These are phyloP conservation scores for Apis florea DNA, from an alignment of 1,140 invertebrate species.

Conservation along the genomic window DNA sequence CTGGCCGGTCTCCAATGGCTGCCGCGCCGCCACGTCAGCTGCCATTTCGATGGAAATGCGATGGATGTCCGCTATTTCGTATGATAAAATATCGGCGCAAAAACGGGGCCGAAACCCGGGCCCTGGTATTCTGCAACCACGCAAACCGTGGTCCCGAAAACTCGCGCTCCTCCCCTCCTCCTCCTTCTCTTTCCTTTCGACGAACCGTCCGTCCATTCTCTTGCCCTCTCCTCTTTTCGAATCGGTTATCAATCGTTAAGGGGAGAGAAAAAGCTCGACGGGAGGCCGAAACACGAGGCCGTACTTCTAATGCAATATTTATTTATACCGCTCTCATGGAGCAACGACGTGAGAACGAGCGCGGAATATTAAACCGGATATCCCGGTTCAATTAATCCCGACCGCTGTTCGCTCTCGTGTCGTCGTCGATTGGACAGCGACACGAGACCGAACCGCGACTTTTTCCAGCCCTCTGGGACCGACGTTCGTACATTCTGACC, in stretches of 20 bases:
- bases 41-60: constrained; percentile 79
- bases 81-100: constrained; percentile 77
- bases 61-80: constrained; percentile 77
- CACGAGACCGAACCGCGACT: not conserved
- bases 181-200: not conserved
- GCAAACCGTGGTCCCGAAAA: constrained; percentile 54
- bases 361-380: constrained; percentile 20
- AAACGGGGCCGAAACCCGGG: constrained; percentile 62
- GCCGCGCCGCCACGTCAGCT: constrained; percentile 72
- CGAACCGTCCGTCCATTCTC: too few species aligned
- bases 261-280: constrained; percentile 38
- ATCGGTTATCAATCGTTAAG: constrained; percentile 51
- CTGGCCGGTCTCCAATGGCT: constrained; percentile 53
- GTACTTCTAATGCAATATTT: constrained; percentile 42
- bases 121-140: constrained; percentile 52
- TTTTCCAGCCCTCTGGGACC: constrained; percentile 7
- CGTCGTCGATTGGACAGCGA: constrained; percentile 12
- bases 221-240: not conserved
- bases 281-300: constrained; percentile 1
- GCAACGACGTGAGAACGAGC: constrained; percentile 38
- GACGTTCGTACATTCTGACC: not conserved
- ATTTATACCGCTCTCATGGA: constrained; percentile 4
- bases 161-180: constrained; percentile 31
- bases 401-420: constrained; percentile 4
- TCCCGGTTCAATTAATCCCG: constrained; percentile 33